These are phyloP conservation scores for Agrotis exclamationis DNA, from an alignment of 2,888 invertebrate genomes.

Conservation along the genomic window DNA sequence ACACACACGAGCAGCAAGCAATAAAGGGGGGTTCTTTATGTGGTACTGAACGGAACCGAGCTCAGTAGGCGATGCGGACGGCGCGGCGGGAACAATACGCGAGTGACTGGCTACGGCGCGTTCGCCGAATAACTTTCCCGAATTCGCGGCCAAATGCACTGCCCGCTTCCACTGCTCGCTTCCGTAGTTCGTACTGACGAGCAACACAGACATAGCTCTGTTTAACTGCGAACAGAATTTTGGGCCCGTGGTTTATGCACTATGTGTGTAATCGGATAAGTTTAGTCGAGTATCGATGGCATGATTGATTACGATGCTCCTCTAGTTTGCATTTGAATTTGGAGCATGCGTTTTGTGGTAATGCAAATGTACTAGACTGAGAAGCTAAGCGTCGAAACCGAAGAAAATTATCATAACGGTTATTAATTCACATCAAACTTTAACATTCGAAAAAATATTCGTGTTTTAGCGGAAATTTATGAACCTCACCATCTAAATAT, in stretches of 20 bases:
- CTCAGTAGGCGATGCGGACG: slow-evolving; percentile 74
- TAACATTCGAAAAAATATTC: slow-evolving; percentile 19
- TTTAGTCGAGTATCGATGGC: slow-evolving; percentile 64
- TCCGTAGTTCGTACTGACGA: slow-evolving; percentile 75
- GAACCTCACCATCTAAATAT: slow-evolving; percentile 42
- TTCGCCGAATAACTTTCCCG: slow-evolving; percentile 77
- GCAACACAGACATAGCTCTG: slow-evolving; percentile 68
- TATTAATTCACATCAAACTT: slow-evolving; percentile 19
- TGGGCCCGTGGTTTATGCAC: slow-evolving; percentile 67
- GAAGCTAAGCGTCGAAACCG: not conserved
- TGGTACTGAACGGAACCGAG: slow-evolving; percentile 76
- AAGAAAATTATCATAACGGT: slow-evolving; percentile 1
- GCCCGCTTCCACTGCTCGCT: slow-evolving; percentile 75
- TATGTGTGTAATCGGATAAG: slow-evolving; percentile 69
- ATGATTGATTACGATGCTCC: slow-evolving; percentile 65
- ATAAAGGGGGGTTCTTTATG: slow-evolving; percentile 84
- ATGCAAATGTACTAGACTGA: not conserved
- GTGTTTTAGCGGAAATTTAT: slow-evolving; percentile 27
- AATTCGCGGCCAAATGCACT: slow-evolving; percentile 83
- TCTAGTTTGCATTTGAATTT: slow-evolving; percentile 42
- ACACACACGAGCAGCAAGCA: slow-evolving; percentile 72
- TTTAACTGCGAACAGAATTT: slow-evolving; percentile 70
- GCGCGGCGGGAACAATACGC: slow-evolving; percentile 77
- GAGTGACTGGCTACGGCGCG: slow-evolving; percentile 64
- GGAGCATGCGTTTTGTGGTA: slow-evolving; percentile 24